Percentiles rank a stretch among this genome's conserved stretches.
These are phyloP conservation scores for Xiphophorus maculatus DNA, from an alignment of 2,113 vertebrate genomes.

Conservation along the genomic window DNA sequence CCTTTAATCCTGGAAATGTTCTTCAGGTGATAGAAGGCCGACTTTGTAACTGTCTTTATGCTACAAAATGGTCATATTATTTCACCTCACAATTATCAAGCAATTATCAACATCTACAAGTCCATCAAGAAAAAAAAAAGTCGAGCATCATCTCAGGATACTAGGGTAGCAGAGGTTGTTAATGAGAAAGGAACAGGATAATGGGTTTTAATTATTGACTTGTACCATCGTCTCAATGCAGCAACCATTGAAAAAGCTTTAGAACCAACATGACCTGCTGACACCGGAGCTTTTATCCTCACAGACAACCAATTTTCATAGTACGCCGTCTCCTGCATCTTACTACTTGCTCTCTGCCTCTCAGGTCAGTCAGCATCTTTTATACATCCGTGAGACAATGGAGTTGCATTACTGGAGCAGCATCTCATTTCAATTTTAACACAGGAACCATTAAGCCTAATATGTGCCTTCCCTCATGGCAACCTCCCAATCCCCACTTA, in stretches of 20 bases:
- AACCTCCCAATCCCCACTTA: conserved; percentile 49
- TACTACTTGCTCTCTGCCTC: conserved; percentile 15
- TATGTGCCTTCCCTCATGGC: conserved; percentile 46
- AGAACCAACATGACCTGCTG: conserved; percentile 45
- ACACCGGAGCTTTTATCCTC: conserved; percentile 37
- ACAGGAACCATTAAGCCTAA: conserved; percentile 68
- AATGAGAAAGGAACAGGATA: background rate
- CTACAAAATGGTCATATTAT: background rate
- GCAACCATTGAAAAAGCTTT: conserved; percentile 23
- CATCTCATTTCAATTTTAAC: conserved; percentile 48
- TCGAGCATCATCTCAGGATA: background rate
- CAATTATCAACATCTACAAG: background rate
- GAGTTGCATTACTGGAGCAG: conserved; percentile 39
- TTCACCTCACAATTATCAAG: conserved; percentile 14
- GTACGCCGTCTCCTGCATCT: conserved; percentile 23
- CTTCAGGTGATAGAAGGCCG: too few species aligned
- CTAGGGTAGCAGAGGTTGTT: background rate
- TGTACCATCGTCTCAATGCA: conserved; percentile 6
- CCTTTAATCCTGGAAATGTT: too few species aligned
- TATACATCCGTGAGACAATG: conserved; percentile 37
- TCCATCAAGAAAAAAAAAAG: background rate
- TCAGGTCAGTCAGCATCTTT: conserved; percentile 56
- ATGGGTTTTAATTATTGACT: background rate
- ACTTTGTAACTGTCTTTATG: too few species aligned
- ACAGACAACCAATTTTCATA: conserved; percentile 30